Evolutionary conservation across 1,140 invertebrate species (phyloP).

Genomic region (Paramacrobiotus metropolitanus): DNA sequence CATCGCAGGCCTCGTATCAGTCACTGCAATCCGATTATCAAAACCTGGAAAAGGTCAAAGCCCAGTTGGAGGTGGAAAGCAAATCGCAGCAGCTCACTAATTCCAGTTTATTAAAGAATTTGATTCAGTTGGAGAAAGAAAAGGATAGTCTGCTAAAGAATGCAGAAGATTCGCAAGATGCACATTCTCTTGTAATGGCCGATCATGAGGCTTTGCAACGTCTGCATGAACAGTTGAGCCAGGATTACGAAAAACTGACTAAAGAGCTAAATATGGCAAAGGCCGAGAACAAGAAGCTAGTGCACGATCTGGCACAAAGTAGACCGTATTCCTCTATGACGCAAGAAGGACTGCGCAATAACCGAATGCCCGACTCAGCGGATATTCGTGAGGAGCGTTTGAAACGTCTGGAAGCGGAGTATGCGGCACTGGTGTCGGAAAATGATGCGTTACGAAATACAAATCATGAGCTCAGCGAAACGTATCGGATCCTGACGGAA

Average conservation of each 20-base stretch:
- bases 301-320: not conserved
- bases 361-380: not conserved
- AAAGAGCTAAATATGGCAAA: not conserved
- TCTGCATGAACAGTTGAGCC: not conserved
- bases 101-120: not conserved
- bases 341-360: not conserved
- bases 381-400: not conserved
- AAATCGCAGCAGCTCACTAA: not conserved
- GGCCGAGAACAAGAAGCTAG: not conserved
- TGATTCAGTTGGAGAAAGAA: not conserved
- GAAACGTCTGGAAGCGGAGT: not conserved
- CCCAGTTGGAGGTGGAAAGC: not conserved
- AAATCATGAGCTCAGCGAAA: not conserved
- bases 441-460: not conserved
- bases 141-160: not conserved
- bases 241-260: not conserved
- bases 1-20: not conserved
- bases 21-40: not conserved
- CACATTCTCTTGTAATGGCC: not conserved
- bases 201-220: not conserved
- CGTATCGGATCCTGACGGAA: not conserved
- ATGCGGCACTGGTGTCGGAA: not conserved
- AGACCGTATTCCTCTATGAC: not conserved
- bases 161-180: not conserved
- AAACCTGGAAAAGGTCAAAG: not conserved